Evolutionary conservation across 2,113 vertebrate genomes (phyloP).

Genomic region (Plectropomus leopardus): DNA sequence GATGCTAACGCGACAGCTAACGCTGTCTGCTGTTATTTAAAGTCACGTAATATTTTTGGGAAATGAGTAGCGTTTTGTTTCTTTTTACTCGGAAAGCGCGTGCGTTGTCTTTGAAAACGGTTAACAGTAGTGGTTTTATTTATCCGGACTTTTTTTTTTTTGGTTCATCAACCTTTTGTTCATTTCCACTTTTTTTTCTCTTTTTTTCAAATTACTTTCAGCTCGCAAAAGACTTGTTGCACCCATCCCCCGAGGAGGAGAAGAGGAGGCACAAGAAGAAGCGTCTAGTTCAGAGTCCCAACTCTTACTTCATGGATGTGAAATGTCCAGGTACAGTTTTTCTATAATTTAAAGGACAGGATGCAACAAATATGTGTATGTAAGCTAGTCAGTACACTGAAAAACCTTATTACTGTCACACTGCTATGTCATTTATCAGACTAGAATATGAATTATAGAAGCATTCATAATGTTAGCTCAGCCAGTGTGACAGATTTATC

Average conservation of each 20-base stretch:
- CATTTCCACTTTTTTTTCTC: neutral
- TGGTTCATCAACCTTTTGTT: neutral
- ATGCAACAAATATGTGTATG: neutral
- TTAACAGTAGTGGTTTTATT: neutral
- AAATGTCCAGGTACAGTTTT: conserved; percentile 89
- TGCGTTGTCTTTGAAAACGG: too few relatives aligned
- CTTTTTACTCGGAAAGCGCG: accelerated
- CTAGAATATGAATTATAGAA: neutral
- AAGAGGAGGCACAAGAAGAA: conserved; percentile 96
- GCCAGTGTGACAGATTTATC: neutral
- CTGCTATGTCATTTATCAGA: neutral
- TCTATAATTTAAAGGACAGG: neutral
- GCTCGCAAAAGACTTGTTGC: conserved; percentile 94
- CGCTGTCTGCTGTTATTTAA: accelerated
- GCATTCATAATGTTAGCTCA: neutral
- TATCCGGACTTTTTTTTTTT: too few relatives aligned
- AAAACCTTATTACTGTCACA: neutral
- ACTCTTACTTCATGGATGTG: conserved; percentile 95
- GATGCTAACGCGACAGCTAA: neutral
- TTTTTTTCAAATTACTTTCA: too few relatives aligned
- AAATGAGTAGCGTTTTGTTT: neutral
- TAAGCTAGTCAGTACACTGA: neutral
- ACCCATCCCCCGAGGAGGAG: conserved; percentile 93
- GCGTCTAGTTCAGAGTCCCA: conserved; percentile 93
- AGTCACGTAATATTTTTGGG: neutral